Conservation (phyloP, 2,797 vertebrate genomes). For the Steatocranus sp. region DNA sequence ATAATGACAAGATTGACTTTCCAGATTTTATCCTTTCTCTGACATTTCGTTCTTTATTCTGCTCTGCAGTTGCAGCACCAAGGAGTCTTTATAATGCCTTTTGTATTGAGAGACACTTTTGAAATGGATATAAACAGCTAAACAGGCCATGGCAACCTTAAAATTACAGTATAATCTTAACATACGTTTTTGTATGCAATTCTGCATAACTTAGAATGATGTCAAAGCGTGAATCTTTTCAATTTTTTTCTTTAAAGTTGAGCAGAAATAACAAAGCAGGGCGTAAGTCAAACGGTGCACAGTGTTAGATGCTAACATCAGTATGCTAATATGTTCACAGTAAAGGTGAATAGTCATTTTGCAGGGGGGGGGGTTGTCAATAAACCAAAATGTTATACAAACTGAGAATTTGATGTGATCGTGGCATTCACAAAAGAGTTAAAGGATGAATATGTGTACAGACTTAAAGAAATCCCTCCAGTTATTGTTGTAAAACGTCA, state of each 20-base stretch:
- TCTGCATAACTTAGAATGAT: not conserved
- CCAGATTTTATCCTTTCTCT: constrained; percentile 64
- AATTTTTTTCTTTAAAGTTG: too few species aligned
- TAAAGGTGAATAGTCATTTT: not conserved
- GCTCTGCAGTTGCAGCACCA: constrained; percentile 18
- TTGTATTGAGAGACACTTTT: not conserved
- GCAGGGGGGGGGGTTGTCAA: rapidly evolving
- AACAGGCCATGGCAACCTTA: not conserved
- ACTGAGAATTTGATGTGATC: not conserved
- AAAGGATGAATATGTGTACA: not conserved
- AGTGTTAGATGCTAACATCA: not conserved
- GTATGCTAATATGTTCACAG: not conserved
- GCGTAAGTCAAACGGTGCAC: not conserved
- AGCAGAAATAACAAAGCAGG: not conserved
- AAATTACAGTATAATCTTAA: not conserved
- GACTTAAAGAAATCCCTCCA: not conserved
- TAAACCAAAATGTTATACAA: not conserved
- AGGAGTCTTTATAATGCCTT: not conserved
- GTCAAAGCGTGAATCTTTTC: not conserved
- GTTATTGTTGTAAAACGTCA: not conserved
- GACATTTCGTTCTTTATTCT: constrained; percentile 65
- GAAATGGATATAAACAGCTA: not conserved
- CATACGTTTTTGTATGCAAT: not conserved
- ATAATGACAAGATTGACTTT: constrained; percentile 74
- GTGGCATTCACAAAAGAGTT: not conserved